A percentile compares a stretch with the other conserved stretches of the same genome.
phyloP scores from a whole-genome alignment of 2,888 invertebrate genomes.

The Rhagonycha lutea region DNA sequence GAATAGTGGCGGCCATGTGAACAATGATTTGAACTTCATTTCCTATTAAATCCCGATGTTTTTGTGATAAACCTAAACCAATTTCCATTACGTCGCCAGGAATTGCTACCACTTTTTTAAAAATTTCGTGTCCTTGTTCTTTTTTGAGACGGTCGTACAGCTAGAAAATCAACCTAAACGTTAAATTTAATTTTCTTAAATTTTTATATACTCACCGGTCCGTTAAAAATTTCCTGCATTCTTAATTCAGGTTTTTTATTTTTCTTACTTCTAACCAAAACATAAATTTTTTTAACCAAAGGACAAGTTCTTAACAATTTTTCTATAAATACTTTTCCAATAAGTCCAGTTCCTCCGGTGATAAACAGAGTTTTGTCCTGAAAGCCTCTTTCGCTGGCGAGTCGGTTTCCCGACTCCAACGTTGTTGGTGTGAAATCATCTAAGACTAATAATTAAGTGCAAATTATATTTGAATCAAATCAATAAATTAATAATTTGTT shows the following conservation, averaged over 20 bases:
- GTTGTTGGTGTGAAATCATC: neutral
- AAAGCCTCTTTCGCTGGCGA: conserved; percentile 58
- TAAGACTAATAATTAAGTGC: neutral
- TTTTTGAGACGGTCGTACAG: too few relatives aligned
- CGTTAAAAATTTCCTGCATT: conserved; percentile 69
- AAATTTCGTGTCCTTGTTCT: neutral
- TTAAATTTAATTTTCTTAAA: neutral
- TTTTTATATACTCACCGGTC: conserved; percentile 67
- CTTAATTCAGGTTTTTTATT: conserved; percentile 79
- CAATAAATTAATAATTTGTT: too few relatives aligned
- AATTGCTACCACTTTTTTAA: neutral
- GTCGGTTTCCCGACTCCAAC: conserved; percentile 59
- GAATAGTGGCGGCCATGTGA: too few relatives aligned
- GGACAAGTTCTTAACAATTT: conserved; percentile 85
- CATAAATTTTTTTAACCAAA: conserved; percentile 75
- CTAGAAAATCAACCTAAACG: neutral
- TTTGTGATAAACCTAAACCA: too few relatives aligned
- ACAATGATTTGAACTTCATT: too few relatives aligned
- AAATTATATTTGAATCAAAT: too few relatives aligned
- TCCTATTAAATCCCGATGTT: too few relatives aligned
- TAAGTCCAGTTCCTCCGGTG: conserved; percentile 79
- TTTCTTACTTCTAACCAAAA: conserved; percentile 83
- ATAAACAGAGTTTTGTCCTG: conserved; percentile 57
- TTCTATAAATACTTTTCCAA: conserved; percentile 93
- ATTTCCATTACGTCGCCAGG: too few relatives aligned